Conservation (phyloP, 2,113 vertebrate genomes). For the Pseudorectes ferrugineus region DNA sequence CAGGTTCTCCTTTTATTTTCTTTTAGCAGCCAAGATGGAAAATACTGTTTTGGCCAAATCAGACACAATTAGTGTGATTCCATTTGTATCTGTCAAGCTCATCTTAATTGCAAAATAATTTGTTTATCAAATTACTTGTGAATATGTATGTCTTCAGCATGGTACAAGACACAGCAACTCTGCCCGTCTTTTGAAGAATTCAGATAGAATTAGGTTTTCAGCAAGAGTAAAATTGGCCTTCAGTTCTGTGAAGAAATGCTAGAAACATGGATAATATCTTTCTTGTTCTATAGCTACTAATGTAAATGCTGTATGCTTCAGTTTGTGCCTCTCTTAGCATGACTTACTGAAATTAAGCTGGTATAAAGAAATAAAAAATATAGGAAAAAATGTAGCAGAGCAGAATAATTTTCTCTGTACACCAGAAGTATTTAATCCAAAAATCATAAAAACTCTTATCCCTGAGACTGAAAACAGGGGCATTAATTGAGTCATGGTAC, state of each 20-base stretch:
- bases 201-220: not conserved
- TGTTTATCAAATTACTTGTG: not conserved
- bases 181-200: not conserved
- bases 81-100: not conserved
- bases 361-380: not conserved
- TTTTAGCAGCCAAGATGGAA: not conserved
- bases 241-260: not conserved
- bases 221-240: not conserved
- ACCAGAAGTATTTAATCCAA: not conserved
- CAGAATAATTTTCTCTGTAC: not conserved
- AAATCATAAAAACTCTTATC: not conserved
- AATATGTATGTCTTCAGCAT: not conserved
- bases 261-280: not conserved
- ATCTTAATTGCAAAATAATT: not conserved
- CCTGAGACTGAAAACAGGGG: not conserved
- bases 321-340: not conserved
- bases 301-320: not conserved
- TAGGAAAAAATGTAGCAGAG: not conserved
- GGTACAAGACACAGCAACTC: not conserved
- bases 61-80: not conserved
- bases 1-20: not conserved
- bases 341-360: not conserved
- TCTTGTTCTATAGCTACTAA: not conserved
- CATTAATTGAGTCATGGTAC: not conserved
- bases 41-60: not conserved